Conservation (phyloP, 2,888 invertebrate species). For the Euplagia quadripunctaria region DNA sequence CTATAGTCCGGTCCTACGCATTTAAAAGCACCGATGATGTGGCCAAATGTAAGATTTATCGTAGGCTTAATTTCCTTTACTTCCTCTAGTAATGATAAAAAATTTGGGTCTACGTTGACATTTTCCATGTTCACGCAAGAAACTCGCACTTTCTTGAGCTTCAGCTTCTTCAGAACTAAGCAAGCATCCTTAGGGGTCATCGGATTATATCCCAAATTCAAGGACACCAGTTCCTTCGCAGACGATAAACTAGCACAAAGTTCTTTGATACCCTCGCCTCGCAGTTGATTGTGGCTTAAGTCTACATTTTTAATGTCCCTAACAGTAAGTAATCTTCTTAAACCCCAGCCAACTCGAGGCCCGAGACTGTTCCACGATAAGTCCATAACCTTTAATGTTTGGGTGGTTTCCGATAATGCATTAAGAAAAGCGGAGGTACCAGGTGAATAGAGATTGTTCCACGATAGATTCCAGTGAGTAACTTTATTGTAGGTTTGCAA, state of each 20-base stretch:
- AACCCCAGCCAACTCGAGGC: conserved; percentile 55
- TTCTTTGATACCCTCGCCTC: conserved; percentile 52
- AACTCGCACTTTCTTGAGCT: conserved; percentile 55
- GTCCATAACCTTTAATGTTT: conserved; percentile 61
- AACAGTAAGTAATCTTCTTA: conserved; percentile 58
- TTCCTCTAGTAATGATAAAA: conserved; percentile 53
- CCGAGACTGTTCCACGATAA: conserved; percentile 73
- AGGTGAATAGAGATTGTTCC: conserved; percentile 65
- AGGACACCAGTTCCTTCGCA: conserved; percentile 61
- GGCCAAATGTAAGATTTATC: conserved; percentile 63
- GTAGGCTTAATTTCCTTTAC: conserved; percentile 55
- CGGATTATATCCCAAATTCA: conserved; percentile 73
- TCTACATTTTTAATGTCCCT: conserved; percentile 60
- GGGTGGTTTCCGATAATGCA: conserved; percentile 59
- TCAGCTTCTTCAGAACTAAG: conserved; percentile 59
- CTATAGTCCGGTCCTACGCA: conserved; percentile 59
- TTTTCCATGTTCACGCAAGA: conserved; percentile 66
- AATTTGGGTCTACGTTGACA: conserved; percentile 59
- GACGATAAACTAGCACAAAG: conserved; percentile 51
- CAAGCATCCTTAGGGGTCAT: conserved; percentile 64
- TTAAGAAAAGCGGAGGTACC: conserved; percentile 59
- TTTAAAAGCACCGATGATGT: conserved; percentile 46
- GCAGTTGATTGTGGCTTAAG: conserved; percentile 69
- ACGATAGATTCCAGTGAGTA: conserved; percentile 68
- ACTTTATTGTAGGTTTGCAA: conserved; percentile 67